These are phyloP conservation scores for Bubalus kerabau DNA, from an alignment of 2,113 vertebrate species.

Conservation along the genomic window DNA sequence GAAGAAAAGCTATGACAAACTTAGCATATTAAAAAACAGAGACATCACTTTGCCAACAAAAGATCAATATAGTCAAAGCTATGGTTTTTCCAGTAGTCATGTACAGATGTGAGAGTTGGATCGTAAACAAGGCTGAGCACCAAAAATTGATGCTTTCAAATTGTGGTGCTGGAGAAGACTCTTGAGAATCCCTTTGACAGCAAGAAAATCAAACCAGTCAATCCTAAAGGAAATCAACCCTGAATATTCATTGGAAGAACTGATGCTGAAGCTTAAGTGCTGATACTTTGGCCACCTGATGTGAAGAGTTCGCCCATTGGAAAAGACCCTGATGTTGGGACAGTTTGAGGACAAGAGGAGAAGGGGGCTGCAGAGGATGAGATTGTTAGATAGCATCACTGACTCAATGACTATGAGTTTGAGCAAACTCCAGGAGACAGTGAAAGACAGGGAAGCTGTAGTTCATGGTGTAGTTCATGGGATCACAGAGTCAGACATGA, in stretches of 20 bases:
- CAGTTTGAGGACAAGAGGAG: background rate
- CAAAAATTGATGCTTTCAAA: background rate
- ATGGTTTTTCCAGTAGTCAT: background rate
- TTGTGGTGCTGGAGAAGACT: background rate
- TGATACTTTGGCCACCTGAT: background rate
- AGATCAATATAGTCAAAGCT: background rate
- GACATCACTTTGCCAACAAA: background rate
- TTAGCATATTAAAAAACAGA: background rate
- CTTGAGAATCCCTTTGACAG: background rate
- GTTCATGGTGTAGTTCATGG: background rate
- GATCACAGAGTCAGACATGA: background rate
- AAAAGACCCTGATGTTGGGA: background rate
- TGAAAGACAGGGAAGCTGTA: background rate
- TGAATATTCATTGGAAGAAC: background rate
- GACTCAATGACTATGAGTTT: background rate
- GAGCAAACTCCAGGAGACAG: background rate
- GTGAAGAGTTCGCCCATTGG: accelerated
- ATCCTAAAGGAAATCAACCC: background rate
- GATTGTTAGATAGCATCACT: background rate
- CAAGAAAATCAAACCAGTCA: background rate
- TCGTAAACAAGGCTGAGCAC: accelerated
- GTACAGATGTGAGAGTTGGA: background rate
- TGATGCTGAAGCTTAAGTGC: background rate
- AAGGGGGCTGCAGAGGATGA: background rate
- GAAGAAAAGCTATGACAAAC: background rate